A percentile compares a stretch with the other conserved stretches of the same genome.
These are phyloP conservation scores for Aphodius sticticus DNA, from an alignment of 2,888 invertebrate genomes.

Conservation along the genomic window DNA sequence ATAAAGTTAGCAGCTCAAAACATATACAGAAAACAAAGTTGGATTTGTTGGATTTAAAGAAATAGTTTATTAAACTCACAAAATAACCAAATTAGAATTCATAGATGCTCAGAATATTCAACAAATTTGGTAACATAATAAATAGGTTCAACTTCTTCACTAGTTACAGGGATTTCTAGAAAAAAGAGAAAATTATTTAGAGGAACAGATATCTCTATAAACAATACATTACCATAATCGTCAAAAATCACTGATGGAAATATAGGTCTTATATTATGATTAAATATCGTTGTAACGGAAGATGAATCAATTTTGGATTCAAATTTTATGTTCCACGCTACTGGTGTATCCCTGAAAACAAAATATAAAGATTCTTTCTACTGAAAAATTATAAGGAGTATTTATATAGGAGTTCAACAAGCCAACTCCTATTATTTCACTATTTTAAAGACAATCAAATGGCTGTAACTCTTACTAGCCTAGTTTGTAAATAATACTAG, in stretches of 20 bases:
- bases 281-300: constrained; percentile 45
- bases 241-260: constrained; percentile 61
- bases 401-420: too few relatives aligned
- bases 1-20: not conserved
- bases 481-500: too few relatives aligned
- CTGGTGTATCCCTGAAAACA: constrained; percentile 34
- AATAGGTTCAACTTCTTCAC: constrained; percentile 18
- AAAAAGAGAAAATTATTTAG: constrained; percentile 14
- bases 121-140: constrained; percentile 40
- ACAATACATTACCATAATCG: constrained; percentile 41
- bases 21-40: not conserved
- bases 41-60: not conserved
- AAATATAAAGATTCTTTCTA: not conserved
- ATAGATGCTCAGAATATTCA: constrained; percentile 35
- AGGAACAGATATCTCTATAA: not conserved
- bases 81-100: not conserved
- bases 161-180: constrained; percentile 39
- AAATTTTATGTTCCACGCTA: constrained; percentile 36
- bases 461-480: too few relatives aligned
- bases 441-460: too few relatives aligned
- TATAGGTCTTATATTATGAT: constrained; percentile 62
- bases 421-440: too few relatives aligned
- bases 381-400: not conserved
- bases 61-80: not conserved
- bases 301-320: constrained; percentile 33